Evolutionary conservation across 1,140 invertebrate genomes (phyloP), one percentile per base, ranked within the genome.

Genomic region (Eciton burchellii): DNA sequence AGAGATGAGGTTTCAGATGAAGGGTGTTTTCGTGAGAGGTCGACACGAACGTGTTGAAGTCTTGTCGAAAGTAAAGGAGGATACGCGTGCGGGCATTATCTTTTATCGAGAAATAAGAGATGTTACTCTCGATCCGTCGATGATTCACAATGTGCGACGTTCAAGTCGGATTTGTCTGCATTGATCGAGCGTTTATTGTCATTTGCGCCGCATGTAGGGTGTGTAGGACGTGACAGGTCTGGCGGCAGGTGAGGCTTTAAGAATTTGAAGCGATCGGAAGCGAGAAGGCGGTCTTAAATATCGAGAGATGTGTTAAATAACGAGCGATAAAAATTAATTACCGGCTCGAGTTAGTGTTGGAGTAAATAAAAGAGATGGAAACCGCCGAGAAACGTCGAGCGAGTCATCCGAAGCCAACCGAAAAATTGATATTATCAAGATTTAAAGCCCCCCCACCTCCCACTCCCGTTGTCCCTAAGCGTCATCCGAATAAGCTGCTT

Each of bases 401-500:
- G 16, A 24, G 11, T 11, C 11, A 19, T 19, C 1, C 8, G 11
- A 9, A 35, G 6, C 3, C 0, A 43, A 41, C 16, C 12, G 12
- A 21, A 35, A 79, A 56, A 45, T 57, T 45, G 29, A 12, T 19
- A 29, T 26, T 19, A 45, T 43, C 24, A 21, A 6, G 12, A 26
- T 29, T 79, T 79, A 70, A 79, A 29, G 16, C n/a, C n/a, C n/a
- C n/a, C n/a, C n/a, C n/a, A n/a, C n/a, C n/a, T n/a, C n/a, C n/a
- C n/a, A 12, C 41, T n/a, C 24, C 24, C 59, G 60, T 24, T 52
- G 66, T 24, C n/a, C 11, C 21, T 35, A 21, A 49, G 43, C 21
- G 19, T 35, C 56, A 68, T 56, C 45, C 26, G 19, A 24, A 29
- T 70, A 79, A 79, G 43, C 49, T 79, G 63, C 68, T 56, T 57